A percentile compares a stretch with the other conserved stretches of the same genome.
phyloP scores from a whole-genome alignment of 2,797 vertebrate species.

The Clamator glandarius region DNA sequence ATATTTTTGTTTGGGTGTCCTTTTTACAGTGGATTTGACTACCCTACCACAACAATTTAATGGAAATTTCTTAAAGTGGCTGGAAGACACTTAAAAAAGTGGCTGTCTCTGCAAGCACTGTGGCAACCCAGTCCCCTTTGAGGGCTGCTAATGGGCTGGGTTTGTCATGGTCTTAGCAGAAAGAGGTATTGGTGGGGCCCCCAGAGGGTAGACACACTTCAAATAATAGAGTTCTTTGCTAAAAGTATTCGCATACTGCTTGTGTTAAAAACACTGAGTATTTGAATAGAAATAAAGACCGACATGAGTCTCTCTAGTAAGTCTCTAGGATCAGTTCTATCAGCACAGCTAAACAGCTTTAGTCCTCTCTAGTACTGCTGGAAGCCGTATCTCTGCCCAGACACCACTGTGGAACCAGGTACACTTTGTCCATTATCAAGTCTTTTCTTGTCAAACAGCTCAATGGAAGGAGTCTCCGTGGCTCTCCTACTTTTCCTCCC shows the following conservation, averaged over 20 bases:
- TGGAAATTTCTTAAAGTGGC: background rate
- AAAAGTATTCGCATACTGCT: background rate
- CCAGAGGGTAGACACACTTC: background rate
- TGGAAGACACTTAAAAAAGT: background rate
- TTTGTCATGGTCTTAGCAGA: background rate
- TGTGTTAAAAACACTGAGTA: background rate
- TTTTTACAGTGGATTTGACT: background rate
- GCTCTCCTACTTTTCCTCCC: background rate
- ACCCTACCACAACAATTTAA: background rate
- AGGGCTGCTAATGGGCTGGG: background rate
- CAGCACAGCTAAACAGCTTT: background rate
- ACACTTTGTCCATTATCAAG: background rate
- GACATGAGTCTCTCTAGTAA: rapidly evolving
- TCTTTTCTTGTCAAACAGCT: background rate
- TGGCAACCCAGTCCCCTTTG: rapidly evolving
- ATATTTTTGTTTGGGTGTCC: background rate
- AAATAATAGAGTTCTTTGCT: background rate
- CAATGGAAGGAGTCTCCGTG: background rate
- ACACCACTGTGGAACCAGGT: too few species aligned
- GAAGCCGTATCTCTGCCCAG: background rate
- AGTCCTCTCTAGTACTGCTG: background rate
- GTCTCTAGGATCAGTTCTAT: background rate
- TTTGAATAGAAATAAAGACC: background rate
- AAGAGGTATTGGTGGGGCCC: background rate
- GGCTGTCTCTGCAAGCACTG: background rate